phyloP scores from a whole-genome alignment of 2,113 vertebrate genomes.

The Atherinomorus stipes region DNA sequence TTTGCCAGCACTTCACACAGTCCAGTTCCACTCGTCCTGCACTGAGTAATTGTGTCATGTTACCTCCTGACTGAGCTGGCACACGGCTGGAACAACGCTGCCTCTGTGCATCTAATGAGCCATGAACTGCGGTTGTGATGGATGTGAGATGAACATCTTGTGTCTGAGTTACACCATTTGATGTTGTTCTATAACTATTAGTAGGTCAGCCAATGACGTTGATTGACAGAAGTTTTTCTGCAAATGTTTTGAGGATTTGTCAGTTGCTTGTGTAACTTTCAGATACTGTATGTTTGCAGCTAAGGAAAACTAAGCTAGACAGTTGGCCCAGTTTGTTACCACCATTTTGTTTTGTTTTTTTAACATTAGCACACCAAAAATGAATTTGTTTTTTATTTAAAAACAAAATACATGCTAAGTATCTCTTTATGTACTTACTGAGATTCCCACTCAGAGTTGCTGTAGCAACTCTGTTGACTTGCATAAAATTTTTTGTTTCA shows the following conservation, averaged over 20 bases:
- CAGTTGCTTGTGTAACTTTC: not conserved
- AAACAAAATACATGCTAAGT: too few species aligned
- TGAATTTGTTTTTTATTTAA: not conserved
- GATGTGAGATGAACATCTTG: slow-evolving; percentile 35
- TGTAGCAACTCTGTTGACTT: not conserved
- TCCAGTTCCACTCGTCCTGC: slow-evolving; percentile 13
- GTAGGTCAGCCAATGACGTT: not conserved
- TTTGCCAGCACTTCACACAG: slow-evolving; percentile 39
- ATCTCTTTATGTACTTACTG: too few species aligned
- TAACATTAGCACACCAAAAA: not conserved
- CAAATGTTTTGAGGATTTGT: not conserved
- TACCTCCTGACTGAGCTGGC: slow-evolving; percentile 52
- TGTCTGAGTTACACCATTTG: not conserved
- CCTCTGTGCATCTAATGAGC: slow-evolving; percentile 55
- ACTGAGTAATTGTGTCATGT: slow-evolving; percentile 61
- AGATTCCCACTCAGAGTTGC: not conserved
- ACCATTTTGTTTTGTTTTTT: not conserved
- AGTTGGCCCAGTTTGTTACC: not conserved
- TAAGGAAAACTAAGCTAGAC: not conserved
- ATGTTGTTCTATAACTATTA: not conserved
- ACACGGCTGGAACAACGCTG: slow-evolving; percentile 56
- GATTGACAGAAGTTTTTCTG: not conserved
- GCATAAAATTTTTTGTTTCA: too few species aligned
- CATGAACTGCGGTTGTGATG: slow-evolving; percentile 38
- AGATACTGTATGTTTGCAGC: not conserved